Conservation (phyloP, 2,113 vertebrate genomes). For the Synchiropus splendidus region DNA sequence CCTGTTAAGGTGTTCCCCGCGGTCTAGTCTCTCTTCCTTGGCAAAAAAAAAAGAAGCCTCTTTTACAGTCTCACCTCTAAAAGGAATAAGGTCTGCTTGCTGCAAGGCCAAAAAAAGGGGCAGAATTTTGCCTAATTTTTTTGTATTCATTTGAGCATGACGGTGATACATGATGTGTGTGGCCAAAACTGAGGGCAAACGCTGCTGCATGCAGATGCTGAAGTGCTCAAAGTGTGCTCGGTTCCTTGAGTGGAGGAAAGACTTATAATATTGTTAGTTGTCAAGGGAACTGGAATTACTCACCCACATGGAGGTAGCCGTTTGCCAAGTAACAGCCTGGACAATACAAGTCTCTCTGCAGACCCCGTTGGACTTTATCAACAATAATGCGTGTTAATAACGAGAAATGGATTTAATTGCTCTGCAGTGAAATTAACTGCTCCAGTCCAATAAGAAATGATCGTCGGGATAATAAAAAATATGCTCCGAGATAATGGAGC, state of each 20-base stretch:
- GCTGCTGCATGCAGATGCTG: conserved; percentile 25
- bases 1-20: conserved; percentile 64
- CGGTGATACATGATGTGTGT: conserved; percentile 11
- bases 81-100: conserved; percentile 29
- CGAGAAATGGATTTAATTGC: conserved; percentile 58
- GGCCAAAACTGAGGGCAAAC: background rate
- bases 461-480: conserved; percentile 37
- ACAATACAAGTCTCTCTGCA: conserved; percentile 54
- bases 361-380: conserved; percentile 57
- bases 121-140: conserved; percentile 8
- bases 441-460: conserved; percentile 37
- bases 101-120: conserved; percentile 4
- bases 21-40: conserved; percentile 61
- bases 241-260: conserved; percentile 35
- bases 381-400: conserved; percentile 60
- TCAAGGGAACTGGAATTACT: conserved; percentile 59
- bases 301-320: conserved; percentile 52
- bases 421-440: conserved; percentile 54
- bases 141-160: conserved; percentile 23
- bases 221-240: conserved; percentile 11
- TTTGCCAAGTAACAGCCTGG: conserved; percentile 58
- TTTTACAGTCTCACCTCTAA: conserved; percentile 32
- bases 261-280: conserved; percentile 54
- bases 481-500: conserved; percentile 20
- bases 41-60: conserved; percentile 45